Evolutionary conservation across 2,888 invertebrate genomes (phyloP), one percentile per base, ranked within the genome.

Genomic region (Drosophila histrio): DNA sequence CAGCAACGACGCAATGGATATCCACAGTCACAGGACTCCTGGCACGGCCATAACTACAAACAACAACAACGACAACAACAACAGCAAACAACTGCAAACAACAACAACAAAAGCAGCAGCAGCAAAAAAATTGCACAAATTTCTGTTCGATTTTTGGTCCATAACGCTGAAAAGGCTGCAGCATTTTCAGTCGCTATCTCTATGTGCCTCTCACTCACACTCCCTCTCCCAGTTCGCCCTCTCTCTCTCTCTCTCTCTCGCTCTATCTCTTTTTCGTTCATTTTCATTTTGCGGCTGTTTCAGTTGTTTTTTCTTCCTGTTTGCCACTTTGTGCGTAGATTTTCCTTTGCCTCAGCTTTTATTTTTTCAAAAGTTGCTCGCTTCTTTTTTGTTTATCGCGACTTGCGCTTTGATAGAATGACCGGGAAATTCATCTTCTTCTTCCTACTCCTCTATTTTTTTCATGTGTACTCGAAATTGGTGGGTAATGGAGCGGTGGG

Each of bases 81-180:
- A 32, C 39, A 57, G 28, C 36, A 44, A 59, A 21, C 49, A 54
- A 49, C 34, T 22, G 22, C 47, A 56, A 53, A 62, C 58, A 63
- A 52, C 57, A 71, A 58, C 41, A 60, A 41, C 41, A 64, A 38
- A 13, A 59, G 34, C 50, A 53, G 13, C 46, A 50, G 17, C 36
- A 24, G 38, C 21, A 36, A 74, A 67, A 38, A 63, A 47, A 60
- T 66, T 79, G 54, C 58, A 70, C 63, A 77, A 86, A 83, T 79
- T 83, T 74, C 84, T 72, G 84, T 83, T 87, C 87, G 87, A 88
- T 86, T 83, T 88, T 79, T 74, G 84, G 68, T 80, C 58, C 73
- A 75, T 70, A 76, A 74, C 75, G 76, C 52, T 47, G 65, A 79
- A 83, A 79, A 72, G 28, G 38, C 32, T 71, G 58, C 70, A 70